A percentile compares a stretch with the other conserved stretches of the same genome.
Conservation (phyloP, 2,797 vertebrate species). For the Malurus splendens region DNA sequence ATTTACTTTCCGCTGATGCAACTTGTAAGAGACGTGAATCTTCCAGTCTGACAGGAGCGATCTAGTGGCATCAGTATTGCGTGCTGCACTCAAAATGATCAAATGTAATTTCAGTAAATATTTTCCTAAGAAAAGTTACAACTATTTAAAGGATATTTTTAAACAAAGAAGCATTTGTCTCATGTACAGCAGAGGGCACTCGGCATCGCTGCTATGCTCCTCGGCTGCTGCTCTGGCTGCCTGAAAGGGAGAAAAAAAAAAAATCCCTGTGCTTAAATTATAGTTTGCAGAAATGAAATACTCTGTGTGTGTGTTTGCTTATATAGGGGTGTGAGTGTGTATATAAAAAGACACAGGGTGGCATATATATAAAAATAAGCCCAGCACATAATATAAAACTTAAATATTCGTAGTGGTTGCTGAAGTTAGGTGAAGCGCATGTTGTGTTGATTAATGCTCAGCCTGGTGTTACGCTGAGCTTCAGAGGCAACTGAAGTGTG, state of each 20-base stretch:
- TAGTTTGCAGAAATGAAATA: slow-evolving; percentile 24
- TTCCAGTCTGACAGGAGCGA: background rate
- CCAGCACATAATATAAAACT: slow-evolving; percentile 15
- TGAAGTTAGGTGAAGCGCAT: background rate
- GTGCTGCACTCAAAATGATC: fast-evolving
- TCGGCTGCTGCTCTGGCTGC: background rate
- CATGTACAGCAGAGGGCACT: slow-evolving; percentile 70
- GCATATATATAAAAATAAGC: slow-evolving; percentile 43
- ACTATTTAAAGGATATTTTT: background rate
- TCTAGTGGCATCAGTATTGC: background rate
- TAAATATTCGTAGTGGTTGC: background rate
- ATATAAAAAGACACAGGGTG: slow-evolving; percentile 38
- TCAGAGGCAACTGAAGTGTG: background rate
- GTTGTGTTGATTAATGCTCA: slow-evolving; percentile 35
- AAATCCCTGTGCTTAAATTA: background rate
- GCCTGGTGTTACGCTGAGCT: background rate
- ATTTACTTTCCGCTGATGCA: background rate
- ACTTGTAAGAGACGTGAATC: background rate
- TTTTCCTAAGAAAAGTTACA: background rate
- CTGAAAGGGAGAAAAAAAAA: background rate
- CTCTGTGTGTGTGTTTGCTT: slow-evolving; percentile 8
- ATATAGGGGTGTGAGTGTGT: background rate
- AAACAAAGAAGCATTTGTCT: slow-evolving; percentile 34
- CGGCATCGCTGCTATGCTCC: background rate
- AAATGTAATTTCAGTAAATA: background rate